A percentile compares a stretch with the other conserved stretches of the same genome.
Evolutionary conservation across 2,888 invertebrate species (phyloP).

Genomic region (Brachyptera putata): DNA sequence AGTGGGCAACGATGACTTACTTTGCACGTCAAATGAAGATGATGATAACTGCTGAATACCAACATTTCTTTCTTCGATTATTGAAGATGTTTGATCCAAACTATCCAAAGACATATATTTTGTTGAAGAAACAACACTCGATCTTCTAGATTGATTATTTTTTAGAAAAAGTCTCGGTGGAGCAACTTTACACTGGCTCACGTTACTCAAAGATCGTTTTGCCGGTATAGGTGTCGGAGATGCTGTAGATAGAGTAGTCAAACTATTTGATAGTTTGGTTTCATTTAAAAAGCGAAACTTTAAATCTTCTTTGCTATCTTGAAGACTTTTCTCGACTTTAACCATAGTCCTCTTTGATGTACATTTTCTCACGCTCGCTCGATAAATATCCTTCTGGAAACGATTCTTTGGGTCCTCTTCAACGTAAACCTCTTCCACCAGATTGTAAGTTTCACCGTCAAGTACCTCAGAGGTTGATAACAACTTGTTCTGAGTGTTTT

Average conservation of each 20-base stretch:
- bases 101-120: slow-evolving; percentile 6
- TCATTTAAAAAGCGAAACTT: background rate
- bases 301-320: background rate
- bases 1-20: background rate
- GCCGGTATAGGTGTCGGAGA: background rate
- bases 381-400: slow-evolving; percentile 6
- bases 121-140: background rate
- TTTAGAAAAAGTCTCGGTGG: background rate
- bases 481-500: background rate
- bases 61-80: background rate
- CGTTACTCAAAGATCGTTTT: background rate
- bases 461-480: background rate
- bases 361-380: background rate
- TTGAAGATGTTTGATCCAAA: background rate
- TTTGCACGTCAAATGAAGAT: slow-evolving; percentile 2
- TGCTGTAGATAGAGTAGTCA: background rate
- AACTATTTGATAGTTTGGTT: background rate
- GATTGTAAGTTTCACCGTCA: slow-evolving; percentile 31
- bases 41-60: background rate
- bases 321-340: background rate
- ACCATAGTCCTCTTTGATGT: background rate
- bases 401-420: slow-evolving; percentile 24
- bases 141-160: background rate
- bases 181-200: background rate
- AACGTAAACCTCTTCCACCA: slow-evolving; percentile 31